These are phyloP conservation scores for Temnothorax ravouxi DNA, from an alignment of 2,888 invertebrate genomes.

Conservation along the genomic window DNA sequence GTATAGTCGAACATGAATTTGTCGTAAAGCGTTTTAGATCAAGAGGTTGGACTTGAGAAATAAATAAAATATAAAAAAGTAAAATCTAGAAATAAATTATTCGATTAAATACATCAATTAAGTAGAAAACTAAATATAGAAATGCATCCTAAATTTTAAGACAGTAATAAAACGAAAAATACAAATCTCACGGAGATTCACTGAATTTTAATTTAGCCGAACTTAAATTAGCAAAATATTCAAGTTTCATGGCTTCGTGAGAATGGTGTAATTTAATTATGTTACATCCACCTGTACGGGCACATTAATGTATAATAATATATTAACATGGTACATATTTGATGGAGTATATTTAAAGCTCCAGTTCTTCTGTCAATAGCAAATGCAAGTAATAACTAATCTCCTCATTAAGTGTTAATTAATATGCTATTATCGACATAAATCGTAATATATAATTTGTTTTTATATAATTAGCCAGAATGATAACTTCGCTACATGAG, in stretches of 20 bases:
- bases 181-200: neutral
- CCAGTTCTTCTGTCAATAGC: constrained; percentile 28
- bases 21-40: neutral
- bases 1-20: neutral
- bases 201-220: neutral
- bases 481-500: neutral
- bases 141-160: neutral
- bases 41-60: neutral
- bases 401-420: constrained; percentile 29
- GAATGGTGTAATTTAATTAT: constrained; percentile 26
- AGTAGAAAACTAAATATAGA: neutral
- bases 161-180: neutral
- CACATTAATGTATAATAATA: neutral
- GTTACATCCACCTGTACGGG: neutral
- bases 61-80: neutral
- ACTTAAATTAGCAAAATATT: constrained; percentile 4
- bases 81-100: neutral
- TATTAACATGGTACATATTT: neutral
- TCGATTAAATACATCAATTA: neutral
- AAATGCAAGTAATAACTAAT: constrained; percentile 48
- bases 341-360: neutral
- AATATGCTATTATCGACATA: constrained; percentile 35
- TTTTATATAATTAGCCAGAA: constrained; percentile 33
- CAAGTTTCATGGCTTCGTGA: neutral
- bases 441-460: constrained; percentile 37